Evolutionary conservation across 2,888 invertebrate genomes (phyloP).

Genomic region (Drosophila mulleri): DNA sequence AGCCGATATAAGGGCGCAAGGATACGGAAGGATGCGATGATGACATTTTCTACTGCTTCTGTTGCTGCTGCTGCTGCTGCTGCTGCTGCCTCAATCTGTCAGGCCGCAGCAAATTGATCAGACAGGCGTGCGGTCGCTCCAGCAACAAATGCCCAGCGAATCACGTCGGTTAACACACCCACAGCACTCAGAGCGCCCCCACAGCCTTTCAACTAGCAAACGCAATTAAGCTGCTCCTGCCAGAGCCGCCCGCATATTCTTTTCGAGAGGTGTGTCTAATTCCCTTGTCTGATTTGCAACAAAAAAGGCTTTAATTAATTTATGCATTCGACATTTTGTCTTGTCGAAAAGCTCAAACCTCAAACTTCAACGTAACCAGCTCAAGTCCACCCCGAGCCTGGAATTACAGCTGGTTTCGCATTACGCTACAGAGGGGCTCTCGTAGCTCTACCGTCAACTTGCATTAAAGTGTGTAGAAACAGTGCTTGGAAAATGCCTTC

Average conservation of each 20-base stretch:
- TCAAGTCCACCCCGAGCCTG: slow-evolving; percentile 8
- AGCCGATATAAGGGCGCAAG: slow-evolving; percentile 43
- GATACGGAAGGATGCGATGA: slow-evolving; percentile 29
- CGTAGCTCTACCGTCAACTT: background rate
- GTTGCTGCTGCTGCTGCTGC: slow-evolving; percentile 31
- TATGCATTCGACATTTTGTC: slow-evolving; percentile 46
- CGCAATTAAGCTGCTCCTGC: slow-evolving; percentile 34
- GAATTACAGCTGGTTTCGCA: background rate
- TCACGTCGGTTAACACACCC: slow-evolving; percentile 34
- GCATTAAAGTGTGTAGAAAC: background rate
- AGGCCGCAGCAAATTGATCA: slow-evolving; percentile 63
- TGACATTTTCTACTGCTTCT: slow-evolving; percentile 43
- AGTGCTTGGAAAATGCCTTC: slow-evolving; percentile 7
- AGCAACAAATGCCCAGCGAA: slow-evolving; percentile 38
- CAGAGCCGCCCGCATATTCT: slow-evolving; percentile 30
- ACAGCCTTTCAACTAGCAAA: slow-evolving; percentile 13
- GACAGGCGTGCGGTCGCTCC: slow-evolving; percentile 42
- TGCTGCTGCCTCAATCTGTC: slow-evolving; percentile 64
- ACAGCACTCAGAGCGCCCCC: background rate
- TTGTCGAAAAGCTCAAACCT: background rate
- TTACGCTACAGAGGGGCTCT: no score
- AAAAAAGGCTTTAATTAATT: slow-evolving; percentile 56
- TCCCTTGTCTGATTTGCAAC: slow-evolving; percentile 35
- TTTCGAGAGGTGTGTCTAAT: slow-evolving; percentile 10
- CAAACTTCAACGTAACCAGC: background rate